These are phyloP conservation scores for Mormyrops attenuatus DNA, from an alignment of 2,797 vertebrate species.

Conservation along the genomic window DNA sequence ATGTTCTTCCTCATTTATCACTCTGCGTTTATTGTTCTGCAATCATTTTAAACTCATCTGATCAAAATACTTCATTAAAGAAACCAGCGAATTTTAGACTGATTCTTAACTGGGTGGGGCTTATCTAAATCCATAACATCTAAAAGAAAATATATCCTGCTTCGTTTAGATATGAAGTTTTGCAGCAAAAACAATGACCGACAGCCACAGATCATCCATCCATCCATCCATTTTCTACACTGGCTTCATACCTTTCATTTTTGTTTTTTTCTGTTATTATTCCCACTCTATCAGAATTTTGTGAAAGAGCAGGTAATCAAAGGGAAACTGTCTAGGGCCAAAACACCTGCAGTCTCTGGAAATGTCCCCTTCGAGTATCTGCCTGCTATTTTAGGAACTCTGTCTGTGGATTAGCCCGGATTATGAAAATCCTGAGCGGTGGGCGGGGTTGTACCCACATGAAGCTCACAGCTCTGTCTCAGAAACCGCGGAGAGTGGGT, in stretches of 20 bases:
- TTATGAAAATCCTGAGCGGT: conserved; percentile 50
- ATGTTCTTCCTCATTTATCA: neutral
- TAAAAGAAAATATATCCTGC: neutral
- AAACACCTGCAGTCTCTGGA: neutral
- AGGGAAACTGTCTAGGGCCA: neutral
- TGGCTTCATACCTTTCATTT: neutral
- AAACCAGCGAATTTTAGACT: neutral
- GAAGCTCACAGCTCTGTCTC: conserved; percentile 54
- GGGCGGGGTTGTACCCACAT: conserved; percentile 43
- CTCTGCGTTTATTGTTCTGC: neutral
- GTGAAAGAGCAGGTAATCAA: neutral
- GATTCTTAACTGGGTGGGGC: neutral
- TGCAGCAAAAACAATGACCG: neutral
- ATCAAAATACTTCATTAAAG: neutral
- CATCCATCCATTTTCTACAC: neutral
- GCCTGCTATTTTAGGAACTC: conserved; percentile 3
- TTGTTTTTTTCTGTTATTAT: neutral
- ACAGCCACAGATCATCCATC: neutral
- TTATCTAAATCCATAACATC: neutral
- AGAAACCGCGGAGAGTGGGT: conserved; percentile 62
- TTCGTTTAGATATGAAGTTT: neutral
- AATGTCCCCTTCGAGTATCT: neutral
- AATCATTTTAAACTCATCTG: neutral
- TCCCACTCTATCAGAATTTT: neutral
- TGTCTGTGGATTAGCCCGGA: conserved; percentile 51